Base-by-base conservation (phyloP, 1,140 invertebrate species). In the Triops cancriformis region DNA sequence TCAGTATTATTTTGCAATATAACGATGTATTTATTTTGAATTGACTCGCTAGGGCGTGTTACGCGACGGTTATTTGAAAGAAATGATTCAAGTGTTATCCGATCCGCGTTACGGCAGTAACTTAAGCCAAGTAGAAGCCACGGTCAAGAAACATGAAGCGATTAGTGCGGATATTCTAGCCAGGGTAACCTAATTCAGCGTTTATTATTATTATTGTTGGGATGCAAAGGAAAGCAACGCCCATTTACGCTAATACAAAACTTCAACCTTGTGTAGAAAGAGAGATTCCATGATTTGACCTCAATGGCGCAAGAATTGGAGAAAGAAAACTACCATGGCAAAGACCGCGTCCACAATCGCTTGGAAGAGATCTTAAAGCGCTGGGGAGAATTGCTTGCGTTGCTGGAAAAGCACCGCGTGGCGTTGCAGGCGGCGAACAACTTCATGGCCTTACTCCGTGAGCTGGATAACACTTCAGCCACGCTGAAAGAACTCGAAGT, bases 131-230 rank as follows among this genome's bases (percentile, higher is more conserved):
- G 95, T 98, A 0, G 97, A 99, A 83, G 97, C 97, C 11, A 97
- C 96, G 0, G 90, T 98, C 7, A 99, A 99, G 86, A 99, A 99
- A 84, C 96, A 99, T 84, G 96, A 99, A 86, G 97, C 97, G 26
- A 97, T 99, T 75, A 95, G 93, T 81, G 97, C 97, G 0, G 97
- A 99, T 83, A 98, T 99, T 79, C 85, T 97, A 42, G 94, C 97
- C 5, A 87, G 90, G 82, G 88, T 89, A 85, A 80, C 83, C 82
- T 26, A 42, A 37, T 41, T n/a, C 23, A 64, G 5, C 14, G 77
- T 5, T n/a, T 41, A 37, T 77, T 18, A 27, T 41, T 37, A 37
- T 37, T 7, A 2, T 26, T 23, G 41, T 42, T 78, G 11, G 23
- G 0, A 28, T 82, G 10, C 18, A 14, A 11, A 73, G 37, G 31